Conservation (phyloP, 2,113 vertebrate genomes). For the Bubo scandiacus region DNA sequence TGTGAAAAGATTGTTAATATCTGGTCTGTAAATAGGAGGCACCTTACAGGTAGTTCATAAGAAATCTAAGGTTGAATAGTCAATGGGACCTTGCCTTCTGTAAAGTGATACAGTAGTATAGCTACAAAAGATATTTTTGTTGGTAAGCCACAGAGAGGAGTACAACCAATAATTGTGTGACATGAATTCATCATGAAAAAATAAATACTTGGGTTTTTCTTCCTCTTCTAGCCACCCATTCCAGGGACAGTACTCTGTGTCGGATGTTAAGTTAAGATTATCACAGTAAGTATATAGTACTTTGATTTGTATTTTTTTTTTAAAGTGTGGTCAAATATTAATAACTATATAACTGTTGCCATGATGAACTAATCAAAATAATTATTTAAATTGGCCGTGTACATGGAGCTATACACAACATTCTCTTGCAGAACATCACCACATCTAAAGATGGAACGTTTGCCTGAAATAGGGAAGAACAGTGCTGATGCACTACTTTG, state of each 20-base stretch:
- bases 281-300: slow-evolving; percentile 89
- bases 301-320: background rate
- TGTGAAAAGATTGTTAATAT: background rate
- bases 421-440: background rate
- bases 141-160: background rate
- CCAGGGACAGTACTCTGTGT: slow-evolving; percentile 95
- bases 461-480: background rate
- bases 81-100: background rate
- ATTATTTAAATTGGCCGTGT: background rate
- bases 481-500: background rate
- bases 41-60: background rate
- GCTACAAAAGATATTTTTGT: background rate
- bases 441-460: background rate
- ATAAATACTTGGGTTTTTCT: background rate
- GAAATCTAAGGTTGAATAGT: background rate
- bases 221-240: slow-evolving; percentile 87
- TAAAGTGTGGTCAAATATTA: background rate
- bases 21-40: background rate
- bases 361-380: background rate
- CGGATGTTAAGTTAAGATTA: slow-evolving; percentile 92
- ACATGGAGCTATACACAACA: background rate
- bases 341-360: background rate
- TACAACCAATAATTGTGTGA: background rate
- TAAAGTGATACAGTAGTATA: background rate
- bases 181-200: background rate